Percentiles rank a stretch among this genome's conserved stretches.
Evolutionary conservation across 1,140 invertebrate genomes (phyloP).

Genomic region (Hycleus cichorii): DNA sequence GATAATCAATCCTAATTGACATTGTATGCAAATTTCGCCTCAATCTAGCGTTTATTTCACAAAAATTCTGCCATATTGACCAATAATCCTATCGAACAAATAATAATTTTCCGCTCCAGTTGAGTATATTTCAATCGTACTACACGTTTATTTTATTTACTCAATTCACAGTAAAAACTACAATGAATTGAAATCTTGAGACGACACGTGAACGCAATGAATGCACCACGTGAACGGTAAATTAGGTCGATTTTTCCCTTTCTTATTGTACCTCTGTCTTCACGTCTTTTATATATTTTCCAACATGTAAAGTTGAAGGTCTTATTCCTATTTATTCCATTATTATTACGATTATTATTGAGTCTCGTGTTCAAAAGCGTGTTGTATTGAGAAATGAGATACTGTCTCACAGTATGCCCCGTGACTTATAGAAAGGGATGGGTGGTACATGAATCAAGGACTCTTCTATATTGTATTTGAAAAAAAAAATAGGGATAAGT

Average conservation of each 20-base stretch:
- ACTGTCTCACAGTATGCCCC: conserved; percentile 8
- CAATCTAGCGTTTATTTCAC: no score
- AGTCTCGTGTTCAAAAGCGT: conserved; percentile 10
- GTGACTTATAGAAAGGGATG: conserved; percentile 9
- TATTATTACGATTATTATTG: not conserved
- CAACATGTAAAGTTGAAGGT: conserved; percentile 11
- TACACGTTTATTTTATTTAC: no score
- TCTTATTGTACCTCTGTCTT: not conserved
- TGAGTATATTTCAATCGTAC: not conserved
- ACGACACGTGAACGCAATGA: conserved; percentile 11
- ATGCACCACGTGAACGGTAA: conserved; percentile 5
- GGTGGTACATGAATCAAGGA: not conserved
- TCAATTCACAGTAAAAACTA: no score
- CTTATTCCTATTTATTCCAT: not conserved
- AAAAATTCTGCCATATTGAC: no score
- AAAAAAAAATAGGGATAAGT: no score
- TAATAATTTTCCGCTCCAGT: not conserved
- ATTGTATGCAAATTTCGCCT: no score
- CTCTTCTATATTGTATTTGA: not conserved
- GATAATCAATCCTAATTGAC: no score
- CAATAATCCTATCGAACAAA: no score
- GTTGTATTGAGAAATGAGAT: conserved; percentile 8
- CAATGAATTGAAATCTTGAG: no score
- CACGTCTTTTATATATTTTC: no score
- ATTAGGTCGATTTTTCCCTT: conserved; percentile 12